Conservation (phyloP, 1,140 invertebrate species). For the Ceratitis capitata region DNA sequence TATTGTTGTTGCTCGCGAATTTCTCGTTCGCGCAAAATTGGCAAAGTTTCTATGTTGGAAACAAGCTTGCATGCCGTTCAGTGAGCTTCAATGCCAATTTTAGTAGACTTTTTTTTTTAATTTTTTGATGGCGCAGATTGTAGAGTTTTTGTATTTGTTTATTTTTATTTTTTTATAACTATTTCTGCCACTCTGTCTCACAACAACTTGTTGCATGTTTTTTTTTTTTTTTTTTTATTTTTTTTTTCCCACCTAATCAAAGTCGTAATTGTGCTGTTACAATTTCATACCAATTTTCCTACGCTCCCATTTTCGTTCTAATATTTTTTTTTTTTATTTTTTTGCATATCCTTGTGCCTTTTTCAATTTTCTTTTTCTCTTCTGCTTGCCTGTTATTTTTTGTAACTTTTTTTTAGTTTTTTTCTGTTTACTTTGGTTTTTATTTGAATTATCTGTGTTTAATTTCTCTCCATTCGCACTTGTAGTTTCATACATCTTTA, state of each 20-base stretch:
- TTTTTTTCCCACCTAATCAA: background rate
- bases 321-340: background rate
- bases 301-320: background rate
- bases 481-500: too few species aligned
- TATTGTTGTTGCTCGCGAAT: slow-evolving; percentile 12
- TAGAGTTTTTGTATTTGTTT: background rate
- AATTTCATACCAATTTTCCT: slow-evolving; percentile 21
- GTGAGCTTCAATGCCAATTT: slow-evolving; percentile 26
- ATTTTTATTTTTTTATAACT: background rate
- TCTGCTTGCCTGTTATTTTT: background rate
- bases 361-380: background rate
- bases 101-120: background rate
- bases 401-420: background rate
- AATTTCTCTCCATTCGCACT: too few species aligned
- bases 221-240: too few species aligned
- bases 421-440: background rate
- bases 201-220: background rate
- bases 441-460: too few species aligned
- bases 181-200: background rate
- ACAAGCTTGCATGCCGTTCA: background rate
- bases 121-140: background rate
- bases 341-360: background rate
- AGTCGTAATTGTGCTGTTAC: background rate
- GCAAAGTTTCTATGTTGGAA: slow-evolving; percentile 13
- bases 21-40: background rate